A percentile compares a stretch with the other conserved stretches of the same genome.
Evolutionary conservation across 2,888 invertebrate species (phyloP).

Genomic region (Drepana falcataria): DNA sequence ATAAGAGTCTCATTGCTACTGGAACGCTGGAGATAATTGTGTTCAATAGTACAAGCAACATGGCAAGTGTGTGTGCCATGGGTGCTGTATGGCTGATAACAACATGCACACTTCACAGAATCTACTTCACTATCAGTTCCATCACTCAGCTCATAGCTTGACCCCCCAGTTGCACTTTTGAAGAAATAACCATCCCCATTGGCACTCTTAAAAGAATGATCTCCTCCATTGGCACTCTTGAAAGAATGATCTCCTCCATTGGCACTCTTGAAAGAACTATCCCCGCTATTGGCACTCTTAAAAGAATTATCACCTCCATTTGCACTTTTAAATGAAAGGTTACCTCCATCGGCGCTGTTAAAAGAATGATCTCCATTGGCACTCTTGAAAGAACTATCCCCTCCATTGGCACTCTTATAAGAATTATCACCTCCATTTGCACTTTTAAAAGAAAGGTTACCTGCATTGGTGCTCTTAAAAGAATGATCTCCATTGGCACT

Average conservation of each 20-base stretch:
- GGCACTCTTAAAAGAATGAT: constrained; percentile 41
- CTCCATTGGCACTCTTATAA: constrained; percentile 40
- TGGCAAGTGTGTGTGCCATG: constrained; percentile 59
- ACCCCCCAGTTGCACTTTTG: constrained; percentile 5
- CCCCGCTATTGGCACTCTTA: constrained; percentile 51
- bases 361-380: neutral
- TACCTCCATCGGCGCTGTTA: too few relatives aligned
- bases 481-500: constrained; percentile 47
- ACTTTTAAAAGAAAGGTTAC: constrained; percentile 9
- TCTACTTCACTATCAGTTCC: constrained; percentile 73
- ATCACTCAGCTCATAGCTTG: constrained; percentile 55
- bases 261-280: constrained; percentile 50
- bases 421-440: constrained; percentile 53
- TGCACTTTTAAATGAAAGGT: constrained; percentile 32
- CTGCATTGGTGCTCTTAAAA: constrained; percentile 40
- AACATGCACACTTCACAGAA: constrained; percentile 68
- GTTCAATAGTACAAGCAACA: constrained; percentile 65
- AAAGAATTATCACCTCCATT: constrained; percentile 33
- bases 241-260: constrained; percentile 20
- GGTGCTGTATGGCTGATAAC: constrained; percentile 59
- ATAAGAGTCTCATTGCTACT: constrained; percentile 69
- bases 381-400: constrained; percentile 6
- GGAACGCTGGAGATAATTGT: constrained; percentile 52
- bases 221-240: constrained; percentile 45
- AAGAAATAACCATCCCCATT: constrained; percentile 19